Evolutionary conservation across 2,113 vertebrate species (phyloP), one percentile per base, ranked within the genome.

Genomic region (Corvus moneduloides): DNA sequence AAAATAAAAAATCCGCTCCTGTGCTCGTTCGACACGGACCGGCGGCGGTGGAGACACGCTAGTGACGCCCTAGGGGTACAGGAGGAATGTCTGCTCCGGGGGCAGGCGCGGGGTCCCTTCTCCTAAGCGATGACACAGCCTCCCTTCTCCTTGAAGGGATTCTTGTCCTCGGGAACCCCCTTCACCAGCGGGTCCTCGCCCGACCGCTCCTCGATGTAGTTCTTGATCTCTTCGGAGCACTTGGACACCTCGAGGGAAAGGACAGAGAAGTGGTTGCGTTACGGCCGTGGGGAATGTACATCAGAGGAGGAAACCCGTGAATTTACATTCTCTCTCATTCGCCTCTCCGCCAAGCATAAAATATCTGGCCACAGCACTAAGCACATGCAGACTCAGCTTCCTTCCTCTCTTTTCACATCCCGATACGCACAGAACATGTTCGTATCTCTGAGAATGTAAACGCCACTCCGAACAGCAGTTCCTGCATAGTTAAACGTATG

Each of bases 71-170:
- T 90, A 75, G 12, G 37, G 74, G 62, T 55, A 61, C 49, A 37
- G 54, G 11, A 52, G n/a, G 32, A 73, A 23, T 18, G 46, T 63
- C 84, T 94, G 78, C 91, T 73, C 66, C 77, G 72, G 55, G 49
- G 87, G 55, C 87, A 77, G 71, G 54, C 64, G 71, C 67, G 5
- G 72, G 44, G 32, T 5, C 51, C 13, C 9, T 55, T 44, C 28
- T 61, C 75, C 98, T 98, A 99, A 84, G 98, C 98, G 97, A 99
- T 98, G 87, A 99, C 97, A 94, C 99, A 99, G 93, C 99, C 99
- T 89, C 99, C 99, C 97, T 99, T 99, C 96, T 99, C 99, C 97
- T 99, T 99, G 97, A 99, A 99, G 61, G 99, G 99, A 92, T 99
- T 99, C 97, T 99, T 99, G 37, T 99, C 99, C 93, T 99, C 99